Percentiles rank a stretch among this genome's conserved stretches.
Evolutionary conservation across 2,113 vertebrate species (phyloP).

Genomic region (Himantopus leucocephalus): DNA sequence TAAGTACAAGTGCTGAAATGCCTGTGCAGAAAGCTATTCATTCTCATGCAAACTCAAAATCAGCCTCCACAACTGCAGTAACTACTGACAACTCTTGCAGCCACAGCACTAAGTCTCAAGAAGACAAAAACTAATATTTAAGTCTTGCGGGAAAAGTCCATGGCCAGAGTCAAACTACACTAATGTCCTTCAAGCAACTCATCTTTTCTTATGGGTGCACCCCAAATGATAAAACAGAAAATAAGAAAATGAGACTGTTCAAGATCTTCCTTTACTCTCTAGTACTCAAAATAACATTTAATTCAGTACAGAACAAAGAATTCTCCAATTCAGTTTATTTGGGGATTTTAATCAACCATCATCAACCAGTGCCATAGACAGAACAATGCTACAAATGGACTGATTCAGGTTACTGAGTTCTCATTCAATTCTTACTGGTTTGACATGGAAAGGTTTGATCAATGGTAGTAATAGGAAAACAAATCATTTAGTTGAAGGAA

Average conservation of each 20-base stretch:
- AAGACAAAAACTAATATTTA: not conserved
- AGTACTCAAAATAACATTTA: not conserved
- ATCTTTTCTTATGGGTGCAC: not conserved
- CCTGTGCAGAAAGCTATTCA: not conserved
- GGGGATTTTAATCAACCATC: not conserved
- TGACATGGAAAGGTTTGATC: not conserved
- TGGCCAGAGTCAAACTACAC: not conserved
- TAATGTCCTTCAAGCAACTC: not conserved
- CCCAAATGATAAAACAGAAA: not conserved
- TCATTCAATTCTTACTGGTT: not conserved
- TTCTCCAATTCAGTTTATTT: not conserved
- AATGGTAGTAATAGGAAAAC: not conserved
- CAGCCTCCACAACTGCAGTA: not conserved
- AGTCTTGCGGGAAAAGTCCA: not conserved
- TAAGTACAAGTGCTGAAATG: conserved; percentile 6
- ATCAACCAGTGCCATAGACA: not conserved
- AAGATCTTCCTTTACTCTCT: not conserved
- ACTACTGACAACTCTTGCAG: not conserved
- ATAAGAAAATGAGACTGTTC: not conserved
- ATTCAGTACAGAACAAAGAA: not conserved
- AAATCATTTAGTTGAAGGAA: not conserved
- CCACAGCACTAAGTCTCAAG: not conserved
- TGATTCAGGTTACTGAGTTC: not conserved
- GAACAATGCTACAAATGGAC: not conserved
- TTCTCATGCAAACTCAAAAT: not conserved